Conservation (phyloP, 2,888 invertebrate species). For the Griposia aprilina region DNA sequence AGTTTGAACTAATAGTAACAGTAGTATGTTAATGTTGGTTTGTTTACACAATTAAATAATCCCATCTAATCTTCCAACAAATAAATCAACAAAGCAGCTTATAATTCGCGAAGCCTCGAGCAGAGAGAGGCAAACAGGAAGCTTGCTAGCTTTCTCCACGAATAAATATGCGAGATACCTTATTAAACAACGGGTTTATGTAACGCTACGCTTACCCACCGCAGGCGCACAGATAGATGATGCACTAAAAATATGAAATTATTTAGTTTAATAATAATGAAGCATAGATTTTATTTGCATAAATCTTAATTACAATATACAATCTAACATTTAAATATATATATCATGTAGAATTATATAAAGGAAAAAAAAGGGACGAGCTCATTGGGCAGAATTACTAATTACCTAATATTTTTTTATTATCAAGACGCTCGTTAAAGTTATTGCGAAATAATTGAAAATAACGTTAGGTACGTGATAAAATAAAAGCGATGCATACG, state of each 20-base stretch:
- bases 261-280: background rate
- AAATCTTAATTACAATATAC: too few relatives aligned
- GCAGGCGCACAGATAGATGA: constrained; percentile 7
- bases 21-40: background rate
- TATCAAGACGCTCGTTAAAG: background rate
- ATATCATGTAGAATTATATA: too few relatives aligned
- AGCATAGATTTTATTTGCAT: too few relatives aligned
- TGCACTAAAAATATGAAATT: constrained; percentile 13
- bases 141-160: constrained; percentile 45
- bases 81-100: background rate
- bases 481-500: too few relatives aligned
- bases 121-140: constrained; percentile 45
- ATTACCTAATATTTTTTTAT: background rate
- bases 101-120: background rate
- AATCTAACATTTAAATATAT: too few relatives aligned
- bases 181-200: constrained; percentile 45
- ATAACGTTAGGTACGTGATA: background rate
- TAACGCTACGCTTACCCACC: constrained; percentile 32
- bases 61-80: background rate
- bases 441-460: background rate
- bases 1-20: background rate
- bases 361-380: too few relatives aligned
- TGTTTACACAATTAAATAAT: background rate
- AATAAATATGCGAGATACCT: constrained; percentile 44
- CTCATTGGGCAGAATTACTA: too few relatives aligned